Percentiles rank a stretch among this genome's conserved stretches.
Conservation (phyloP, 2,888 invertebrate genomes). For the Plebejus anna region DNA sequence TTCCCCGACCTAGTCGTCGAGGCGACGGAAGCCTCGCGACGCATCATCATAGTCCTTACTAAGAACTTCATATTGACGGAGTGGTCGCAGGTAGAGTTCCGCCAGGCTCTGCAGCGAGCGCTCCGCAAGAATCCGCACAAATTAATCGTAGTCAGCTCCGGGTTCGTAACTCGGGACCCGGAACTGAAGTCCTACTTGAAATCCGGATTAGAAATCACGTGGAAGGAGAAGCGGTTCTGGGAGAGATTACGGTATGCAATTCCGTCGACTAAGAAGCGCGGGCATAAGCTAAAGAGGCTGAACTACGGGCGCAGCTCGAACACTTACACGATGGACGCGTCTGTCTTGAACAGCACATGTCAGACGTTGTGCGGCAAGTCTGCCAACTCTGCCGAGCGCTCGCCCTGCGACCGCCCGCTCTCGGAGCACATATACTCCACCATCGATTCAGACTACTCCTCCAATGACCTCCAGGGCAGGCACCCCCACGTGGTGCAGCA, state of each 20-base stretch:
- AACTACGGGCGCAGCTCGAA: conserved; percentile 91
- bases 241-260: conserved; percentile 94
- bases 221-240: conserved; percentile 97
- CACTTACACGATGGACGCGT: conserved; percentile 89
- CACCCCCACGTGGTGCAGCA: conserved; percentile 72
- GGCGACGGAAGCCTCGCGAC: conserved; percentile 92
- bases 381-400: conserved; percentile 75
- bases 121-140: conserved; percentile 90
- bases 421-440: conserved; percentile 95
- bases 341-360: conserved; percentile 81
- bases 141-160: conserved; percentile 90
- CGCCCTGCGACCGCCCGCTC: conserved; percentile 85
- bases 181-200: conserved; percentile 94
- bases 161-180: conserved; percentile 90
- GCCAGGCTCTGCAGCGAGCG: conserved; percentile 93
- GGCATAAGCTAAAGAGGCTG: conserved; percentile 75
- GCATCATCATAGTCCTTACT: conserved; percentile 92
- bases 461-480: conserved; percentile 70
- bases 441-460: conserved; percentile 93
- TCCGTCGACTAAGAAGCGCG: conserved; percentile 87
- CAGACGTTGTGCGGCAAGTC: conserved; percentile 80
- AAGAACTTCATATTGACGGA: conserved; percentile 94
- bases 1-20: conserved; percentile 88
- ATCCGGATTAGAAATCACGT: conserved; percentile 90
- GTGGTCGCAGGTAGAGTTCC: conserved; percentile 95